phyloP scores from a whole-genome alignment of 2,888 invertebrate species.

The Agrochola lychnidis region DNA sequence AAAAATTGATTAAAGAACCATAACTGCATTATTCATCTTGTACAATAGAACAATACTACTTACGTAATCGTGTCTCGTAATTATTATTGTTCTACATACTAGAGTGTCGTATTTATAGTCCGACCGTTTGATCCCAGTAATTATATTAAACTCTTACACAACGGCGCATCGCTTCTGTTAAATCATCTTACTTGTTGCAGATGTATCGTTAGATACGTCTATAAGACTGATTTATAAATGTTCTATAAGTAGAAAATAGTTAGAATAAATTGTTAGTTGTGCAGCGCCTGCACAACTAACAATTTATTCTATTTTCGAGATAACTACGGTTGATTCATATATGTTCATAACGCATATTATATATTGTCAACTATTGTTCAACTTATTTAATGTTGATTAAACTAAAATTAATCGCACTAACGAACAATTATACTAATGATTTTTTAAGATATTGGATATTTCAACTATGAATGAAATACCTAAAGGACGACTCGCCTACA shows the following conservation, averaged over 20 bases:
- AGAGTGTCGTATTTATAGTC: constrained; percentile 47
- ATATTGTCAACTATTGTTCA: no score
- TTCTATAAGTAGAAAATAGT: constrained; percentile 23
- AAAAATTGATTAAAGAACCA: neutral
- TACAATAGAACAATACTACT: constrained; percentile 4
- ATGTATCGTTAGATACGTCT: neutral
- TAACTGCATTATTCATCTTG: neutral
- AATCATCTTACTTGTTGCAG: constrained; percentile 21
- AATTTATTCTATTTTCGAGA: no score
- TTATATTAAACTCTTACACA: constrained; percentile 44
- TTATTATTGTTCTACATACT: constrained; percentile 26
- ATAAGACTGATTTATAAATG: constrained; percentile 9
- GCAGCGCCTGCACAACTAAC: constrained; percentile 14
- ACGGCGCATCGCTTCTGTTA: constrained; percentile 18
- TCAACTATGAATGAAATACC: no score
- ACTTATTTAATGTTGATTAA: no score
- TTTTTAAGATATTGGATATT: no score
- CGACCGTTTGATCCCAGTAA: constrained; percentile 48
- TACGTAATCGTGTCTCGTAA: constrained; percentile 2
- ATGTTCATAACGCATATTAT: no score
- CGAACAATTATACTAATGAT: no score
- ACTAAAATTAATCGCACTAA: no score
- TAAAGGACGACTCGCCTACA: no score
- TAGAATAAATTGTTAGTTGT: no score
- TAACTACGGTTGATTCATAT: no score